Conservation (phyloP, 2,888 invertebrate genomes). For the Xestia c-nigrum region DNA sequence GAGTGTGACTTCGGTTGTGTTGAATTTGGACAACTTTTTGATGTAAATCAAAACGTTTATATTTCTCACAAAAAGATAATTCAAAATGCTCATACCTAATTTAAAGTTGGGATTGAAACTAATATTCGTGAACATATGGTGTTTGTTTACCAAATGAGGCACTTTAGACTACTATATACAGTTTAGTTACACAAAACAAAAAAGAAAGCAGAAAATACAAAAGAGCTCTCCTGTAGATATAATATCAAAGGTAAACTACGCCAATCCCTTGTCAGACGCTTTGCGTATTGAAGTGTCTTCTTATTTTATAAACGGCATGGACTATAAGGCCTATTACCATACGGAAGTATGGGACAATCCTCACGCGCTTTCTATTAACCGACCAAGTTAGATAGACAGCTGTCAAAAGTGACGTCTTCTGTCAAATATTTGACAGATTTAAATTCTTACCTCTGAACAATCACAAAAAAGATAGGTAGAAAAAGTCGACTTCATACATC, state of each 20-base stretch:
- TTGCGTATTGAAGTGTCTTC: constrained; percentile 63
- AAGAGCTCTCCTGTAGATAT: constrained; percentile 61
- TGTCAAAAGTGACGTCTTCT: background rate
- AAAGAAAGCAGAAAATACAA: background rate
- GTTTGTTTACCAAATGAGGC: constrained; percentile 7
- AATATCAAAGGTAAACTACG: constrained; percentile 52
- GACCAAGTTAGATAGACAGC: constrained; percentile 5
- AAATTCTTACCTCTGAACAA: background rate
- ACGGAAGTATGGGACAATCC: constrained; percentile 29
- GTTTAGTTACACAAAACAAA: background rate
- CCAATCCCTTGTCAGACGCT: constrained; percentile 62
- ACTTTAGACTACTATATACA: background rate
- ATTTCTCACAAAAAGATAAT: background rate
- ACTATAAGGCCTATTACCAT: constrained; percentile 63
- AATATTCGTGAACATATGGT: background rate
- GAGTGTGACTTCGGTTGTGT: background rate
- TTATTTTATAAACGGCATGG: constrained; percentile 63
- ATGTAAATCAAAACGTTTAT: background rate
- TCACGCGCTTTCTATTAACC: constrained; percentile 5
- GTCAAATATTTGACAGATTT: background rate
- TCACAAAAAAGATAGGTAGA: background rate
- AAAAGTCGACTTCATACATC: background rate
- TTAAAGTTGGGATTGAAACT: background rate
- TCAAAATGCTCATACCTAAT: background rate
- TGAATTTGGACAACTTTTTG: background rate